Evolutionary conservation across 1,140 invertebrate genomes (phyloP).

Genomic region (Chironomus tepperi): DNA sequence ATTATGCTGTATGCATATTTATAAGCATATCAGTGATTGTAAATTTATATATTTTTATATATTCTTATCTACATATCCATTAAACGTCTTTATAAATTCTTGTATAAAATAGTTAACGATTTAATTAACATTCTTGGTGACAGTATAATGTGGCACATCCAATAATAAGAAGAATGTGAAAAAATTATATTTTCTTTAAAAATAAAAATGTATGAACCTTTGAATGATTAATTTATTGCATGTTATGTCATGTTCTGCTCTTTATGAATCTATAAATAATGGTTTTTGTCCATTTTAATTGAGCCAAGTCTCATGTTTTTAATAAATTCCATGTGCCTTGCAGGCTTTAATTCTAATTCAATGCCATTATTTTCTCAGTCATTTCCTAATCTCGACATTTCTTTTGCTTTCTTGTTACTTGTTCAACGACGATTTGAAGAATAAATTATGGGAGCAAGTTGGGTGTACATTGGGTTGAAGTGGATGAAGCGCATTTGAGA

Average conservation of each 20-base stretch:
- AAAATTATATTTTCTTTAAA: too few relatives aligned
- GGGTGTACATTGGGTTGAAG: too few relatives aligned
- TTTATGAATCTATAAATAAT: background rate
- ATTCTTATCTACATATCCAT: background rate
- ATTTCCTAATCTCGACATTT: background rate
- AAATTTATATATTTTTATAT: background rate
- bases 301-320: background rate
- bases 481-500: too few relatives aligned
- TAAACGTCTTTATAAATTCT: background rate
- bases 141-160: background rate
- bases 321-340: background rate
- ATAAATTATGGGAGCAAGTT: too few relatives aligned
- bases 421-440: too few relatives aligned
- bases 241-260: background rate
- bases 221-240: slow-evolving; percentile 22
- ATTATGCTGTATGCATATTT: background rate
- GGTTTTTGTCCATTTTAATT: slow-evolving; percentile 11
- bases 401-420: background rate
- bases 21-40: background rate
- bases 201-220: background rate
- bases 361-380: background rate
- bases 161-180: background rate
- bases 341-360: background rate
- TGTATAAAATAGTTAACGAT: slow-evolving; percentile 2
- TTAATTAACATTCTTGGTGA: slow-evolving; percentile 20